Evolutionary conservation across 2,797 vertebrate species (phyloP), one percentile per base, ranked within the genome.

Genomic region (Mus spretus): DNA sequence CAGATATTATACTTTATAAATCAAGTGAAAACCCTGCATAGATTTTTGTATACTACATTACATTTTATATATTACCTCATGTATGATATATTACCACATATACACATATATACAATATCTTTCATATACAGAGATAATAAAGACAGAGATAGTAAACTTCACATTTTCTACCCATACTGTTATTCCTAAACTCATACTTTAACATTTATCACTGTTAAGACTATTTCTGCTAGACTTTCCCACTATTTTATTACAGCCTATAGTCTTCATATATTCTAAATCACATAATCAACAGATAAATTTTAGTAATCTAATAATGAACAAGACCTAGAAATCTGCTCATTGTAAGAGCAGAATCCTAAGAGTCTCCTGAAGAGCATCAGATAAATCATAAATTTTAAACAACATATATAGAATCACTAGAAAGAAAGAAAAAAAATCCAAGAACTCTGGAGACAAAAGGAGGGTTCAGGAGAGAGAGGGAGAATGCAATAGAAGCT

Each of bases 151-250:
- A 53, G 3, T 47, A 92, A 85, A 65, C 28, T 57, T 78, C 28
- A 34, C 65, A 37, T 65, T 85, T 85, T 78, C 59, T 10, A 67
- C 40, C 47, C 78, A 15, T 53, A 65, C 15, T 79, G 22, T 57
- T 89, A 89, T 57, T 77, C 24, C 31, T 61, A 83, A 77, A n/a
- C n/a, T 77, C 59, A 59, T 13, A 31, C 63, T 89, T 89, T 70
- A 92, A 37, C 22, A 92, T 77, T 82, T 83, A 92, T 40, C 59
- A 59, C 6, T 80, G 75, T 50, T 31, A 81, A 81, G 80, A 90
- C 72, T 53, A 75, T 44, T 50, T 31, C 22, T 86, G 57, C 57
- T 85, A 61, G 83, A 80, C 50, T 70, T 85, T 65, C 74, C 57
- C 20, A 67, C 53, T 55, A n/a, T 63, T 89, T 85, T 13, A 63